phyloP scores from a whole-genome alignment of 2,113 vertebrate genomes.

The Sapajus apella region DNA sequence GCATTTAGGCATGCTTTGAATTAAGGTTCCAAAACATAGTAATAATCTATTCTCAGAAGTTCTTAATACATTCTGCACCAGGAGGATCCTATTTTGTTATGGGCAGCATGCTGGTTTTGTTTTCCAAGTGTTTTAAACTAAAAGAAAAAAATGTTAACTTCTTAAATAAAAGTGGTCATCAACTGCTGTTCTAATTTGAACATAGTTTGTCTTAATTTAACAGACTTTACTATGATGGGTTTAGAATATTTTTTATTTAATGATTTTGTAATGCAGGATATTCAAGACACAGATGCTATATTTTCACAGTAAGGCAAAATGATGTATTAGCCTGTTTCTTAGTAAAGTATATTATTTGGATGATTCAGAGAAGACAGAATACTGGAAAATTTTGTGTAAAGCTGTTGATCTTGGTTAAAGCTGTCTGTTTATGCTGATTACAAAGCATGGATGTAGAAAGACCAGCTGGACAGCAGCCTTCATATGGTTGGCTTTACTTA shows the following conservation, averaged over 20 bases:
- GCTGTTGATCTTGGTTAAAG: not conserved
- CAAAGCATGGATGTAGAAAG: not conserved
- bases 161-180: slow-evolving; percentile 56
- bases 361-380: not conserved
- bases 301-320: slow-evolving; percentile 17
- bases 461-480: not conserved
- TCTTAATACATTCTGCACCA: slow-evolving; percentile 22
- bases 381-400: not conserved
- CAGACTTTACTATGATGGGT: not conserved
- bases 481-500: rapidly evolving
- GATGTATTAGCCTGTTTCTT: not conserved
- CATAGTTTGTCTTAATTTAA: slow-evolving; percentile 55
- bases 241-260: slow-evolving; percentile 42
- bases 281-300: not conserved
- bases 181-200: slow-evolving; percentile 45
- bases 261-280: not conserved
- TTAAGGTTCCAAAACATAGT: slow-evolving; percentile 65
- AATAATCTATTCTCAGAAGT: slow-evolving; percentile 62
- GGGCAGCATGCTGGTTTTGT: slow-evolving; percentile 68
- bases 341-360: not conserved
- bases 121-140: slow-evolving; percentile 61
- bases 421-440: not conserved
- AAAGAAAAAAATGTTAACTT: slow-evolving; percentile 12
- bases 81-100: not conserved
- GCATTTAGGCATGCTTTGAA: slow-evolving; percentile 72